phyloP scores from a whole-genome alignment of 2,797 vertebrate species.

The Arctocebus calabarensis region DNA sequence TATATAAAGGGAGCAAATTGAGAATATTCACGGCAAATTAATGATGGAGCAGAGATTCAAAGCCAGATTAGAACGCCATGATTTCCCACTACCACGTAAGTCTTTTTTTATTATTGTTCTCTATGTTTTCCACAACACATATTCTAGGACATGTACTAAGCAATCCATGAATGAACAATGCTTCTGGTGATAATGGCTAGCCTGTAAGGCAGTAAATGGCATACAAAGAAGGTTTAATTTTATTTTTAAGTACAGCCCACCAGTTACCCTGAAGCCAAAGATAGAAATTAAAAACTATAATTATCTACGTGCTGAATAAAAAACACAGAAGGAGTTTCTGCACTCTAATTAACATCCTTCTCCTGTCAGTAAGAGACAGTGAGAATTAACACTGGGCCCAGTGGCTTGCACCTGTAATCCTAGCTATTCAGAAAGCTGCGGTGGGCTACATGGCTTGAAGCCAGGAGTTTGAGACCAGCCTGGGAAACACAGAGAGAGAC shows the following conservation, averaged over 20 bases:
- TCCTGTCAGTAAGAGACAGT: not conserved
- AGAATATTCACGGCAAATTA: not conserved
- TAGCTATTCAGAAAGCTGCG: too few relatives aligned
- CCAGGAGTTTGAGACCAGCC: too few relatives aligned
- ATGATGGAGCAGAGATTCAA: not conserved
- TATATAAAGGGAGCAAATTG: not conserved
- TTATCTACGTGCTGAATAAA: not conserved
- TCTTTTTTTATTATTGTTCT: not conserved
- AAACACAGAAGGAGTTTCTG: conserved; percentile 19
- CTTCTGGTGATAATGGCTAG: not conserved
- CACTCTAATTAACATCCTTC: not conserved
- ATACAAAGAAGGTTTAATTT: not conserved
- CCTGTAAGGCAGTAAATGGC: not conserved
- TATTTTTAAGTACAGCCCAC: not conserved
- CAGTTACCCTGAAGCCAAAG: not conserved
- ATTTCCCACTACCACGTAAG: not conserved
- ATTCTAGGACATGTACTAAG: not conserved
- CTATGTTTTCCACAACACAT: not conserved
- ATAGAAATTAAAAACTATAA: not conserved
- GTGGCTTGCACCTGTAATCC: too few relatives aligned
- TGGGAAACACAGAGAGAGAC: too few relatives aligned
- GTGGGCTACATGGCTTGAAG: too few relatives aligned
- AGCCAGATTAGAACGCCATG: not conserved
- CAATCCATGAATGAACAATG: not conserved
- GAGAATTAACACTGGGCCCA: not conserved